Percentiles rank a stretch among this genome's conserved stretches.
Conservation (phyloP, 2,888 invertebrate genomes). For the Caenorhabditis uteleia region DNA sequence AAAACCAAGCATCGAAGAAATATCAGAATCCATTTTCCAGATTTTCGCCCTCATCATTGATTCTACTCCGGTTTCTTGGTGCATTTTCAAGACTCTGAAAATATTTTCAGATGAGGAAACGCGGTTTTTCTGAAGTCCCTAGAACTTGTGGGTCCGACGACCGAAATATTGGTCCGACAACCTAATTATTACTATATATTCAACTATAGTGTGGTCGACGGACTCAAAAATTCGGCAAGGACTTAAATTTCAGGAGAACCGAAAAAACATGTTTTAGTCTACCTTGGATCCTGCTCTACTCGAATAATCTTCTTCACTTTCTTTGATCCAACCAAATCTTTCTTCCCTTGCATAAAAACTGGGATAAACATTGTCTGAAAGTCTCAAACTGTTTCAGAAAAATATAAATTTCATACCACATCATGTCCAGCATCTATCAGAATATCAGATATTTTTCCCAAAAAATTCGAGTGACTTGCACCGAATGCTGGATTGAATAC, state of each 20-base stretch:
- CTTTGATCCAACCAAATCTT: slow-evolving; percentile 27
- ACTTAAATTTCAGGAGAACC: no score
- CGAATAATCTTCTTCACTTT: slow-evolving; percentile 22
- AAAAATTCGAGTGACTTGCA: slow-evolving; percentile 39
- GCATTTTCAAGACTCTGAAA: slow-evolving; percentile 6
- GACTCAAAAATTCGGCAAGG: no score
- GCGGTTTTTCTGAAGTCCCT: no score
- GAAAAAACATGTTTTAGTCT: background rate
- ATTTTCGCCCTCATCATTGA: slow-evolving; percentile 12
- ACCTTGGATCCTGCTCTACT: slow-evolving; percentile 18
- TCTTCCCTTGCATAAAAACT: slow-evolving; percentile 8
- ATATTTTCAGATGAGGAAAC: no score
- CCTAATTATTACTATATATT: no score
- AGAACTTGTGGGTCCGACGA: no score
- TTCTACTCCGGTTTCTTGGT: slow-evolving; percentile 4
- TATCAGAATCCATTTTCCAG: slow-evolving; percentile 17
- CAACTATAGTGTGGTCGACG: no score
- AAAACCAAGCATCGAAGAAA: slow-evolving; percentile 11
- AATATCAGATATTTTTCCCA: slow-evolving; percentile 42
- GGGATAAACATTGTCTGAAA: slow-evolving; percentile 33
- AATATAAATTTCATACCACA: no score
- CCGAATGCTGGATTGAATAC: slow-evolving; percentile 41
- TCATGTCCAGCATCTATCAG: slow-evolving; percentile 40
- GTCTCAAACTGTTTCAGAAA: no score
- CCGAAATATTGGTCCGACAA: no score